Base-by-base conservation (phyloP, 2,888 invertebrate species). In the Chaetoderma sp. region DNA sequence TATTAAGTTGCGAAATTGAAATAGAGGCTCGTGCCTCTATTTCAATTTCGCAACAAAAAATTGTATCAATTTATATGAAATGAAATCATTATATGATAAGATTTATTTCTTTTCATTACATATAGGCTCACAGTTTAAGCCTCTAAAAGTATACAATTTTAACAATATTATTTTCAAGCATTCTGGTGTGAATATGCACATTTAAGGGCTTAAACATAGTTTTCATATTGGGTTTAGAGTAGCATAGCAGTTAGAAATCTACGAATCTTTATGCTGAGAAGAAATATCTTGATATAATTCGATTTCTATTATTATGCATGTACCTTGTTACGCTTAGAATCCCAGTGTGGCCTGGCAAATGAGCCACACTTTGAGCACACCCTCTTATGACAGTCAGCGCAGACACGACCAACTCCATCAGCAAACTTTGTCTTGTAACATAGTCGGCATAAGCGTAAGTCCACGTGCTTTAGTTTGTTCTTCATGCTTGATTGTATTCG, bases 341-440 rank as follows among this genome's bases (percentile, higher is more conserved):
- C 76, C 70, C 75, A 75, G 25, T 68, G 68, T 0, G 76, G 68
- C 23, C 68, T 67, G 1, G 75, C 71, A 59, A 76, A 83, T 0
- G 76, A 75, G 10, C 84, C 83, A 64, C 84, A 84, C 18, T 73
- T 68, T 44, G 73, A 73, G 63, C 84, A 84, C 5, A 84, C 83
- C 4, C 83, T 73, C 42, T 80, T 79, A 25, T 80, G 76, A 58
- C 84, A 84, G 56, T 79, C 79, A 42, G 71, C 65, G 64, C 84
- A 84, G 4, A 77, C 73, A 16, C 80, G 74, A 0, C 82, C 84
- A 16, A 82, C 77, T 2, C 81, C 81, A 45, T 82, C 83, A 6
- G 78, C 75, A 65, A 84, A 83, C 65, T 82, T 81, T 13, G 78
- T 81, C 67, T 78, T 78, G 73, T 75, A 82, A 68, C 84, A 84